Base-by-base conservation (phyloP, 2,888 invertebrate species). In the Saturnia pavonia region DNA sequence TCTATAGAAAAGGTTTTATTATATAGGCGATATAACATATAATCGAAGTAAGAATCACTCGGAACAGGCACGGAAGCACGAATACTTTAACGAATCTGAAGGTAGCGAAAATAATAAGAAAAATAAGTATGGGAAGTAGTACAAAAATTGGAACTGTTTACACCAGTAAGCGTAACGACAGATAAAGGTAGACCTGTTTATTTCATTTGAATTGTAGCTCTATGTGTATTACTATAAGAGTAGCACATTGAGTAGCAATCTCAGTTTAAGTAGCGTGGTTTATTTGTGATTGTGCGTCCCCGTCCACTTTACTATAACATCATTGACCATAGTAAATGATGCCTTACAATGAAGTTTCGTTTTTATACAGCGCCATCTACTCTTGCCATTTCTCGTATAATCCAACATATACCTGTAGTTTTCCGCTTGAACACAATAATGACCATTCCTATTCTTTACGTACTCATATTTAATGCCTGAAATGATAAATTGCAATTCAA, bases 331-430 rank as follows among this genome's bases (percentile, higher is more conserved):
- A 40, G 74, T 76, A 1, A 85, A 40, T 12, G 79, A 73, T 1
- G 82, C 85, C 6, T 68, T 71, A 42, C 85, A 86, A 19, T 77
- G 76, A 27, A 67, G 67, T 22, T 74, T 75, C 67, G 77, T 80
- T 71, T 79, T 83, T 12, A 77, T 70, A 68, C 86, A 85, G 14
- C 83, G 80, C 87, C 87, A 87, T 75, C 82, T 81, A 42, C 76
- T 78, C 74, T 81, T 84, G 0, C 34, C 25, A 0, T 74, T 77
- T 12, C 27, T 70, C 6, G 71, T 72, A 42, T 79, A 76, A 69
- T 82, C 79, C n/a, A 74, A 76, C 16, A 72, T 25, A 63, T 70
- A 83, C 48, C 72, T 76, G 22, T 76, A 70, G 1, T 68, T 48
- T 6, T 73, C 76, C 6, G 78, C 57, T 70, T 73, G 67, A n/a